Base-by-base conservation (phyloP, 2,888 invertebrate genomes). In the Latrodectus elegans region DNA sequence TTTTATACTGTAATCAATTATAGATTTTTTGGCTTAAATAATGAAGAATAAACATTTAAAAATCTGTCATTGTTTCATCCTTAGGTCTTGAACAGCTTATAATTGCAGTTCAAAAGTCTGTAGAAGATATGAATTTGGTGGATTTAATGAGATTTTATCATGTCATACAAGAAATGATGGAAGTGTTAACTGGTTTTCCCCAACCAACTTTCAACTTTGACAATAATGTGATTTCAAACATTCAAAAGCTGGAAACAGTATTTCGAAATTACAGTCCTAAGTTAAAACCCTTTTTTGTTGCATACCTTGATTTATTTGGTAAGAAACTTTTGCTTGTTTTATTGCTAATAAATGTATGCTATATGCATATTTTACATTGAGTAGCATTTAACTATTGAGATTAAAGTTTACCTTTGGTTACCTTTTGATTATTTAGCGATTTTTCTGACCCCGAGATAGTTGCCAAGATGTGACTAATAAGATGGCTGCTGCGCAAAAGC, bases 301-400 rank as follows among this genome's bases (percentile, higher is more conserved):
- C 70, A 12, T 88, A 84, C 64, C 38, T 77, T 3, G 70, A 88
- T 64, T 11, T 84, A 22, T 88, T 88, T 71, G 88, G 88, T 88
- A 84, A 74, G 79, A 60, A 51, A 12, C 52, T 10, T 14, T 26
- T 8, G 15, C 17, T 17, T 60, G 17, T 17, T 26, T 68, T 68
- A 17, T 38, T 38, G 38, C 6, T 38, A 6, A 1, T 38, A 38
- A 38, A 38, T 3, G 1, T 38, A 38, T 38, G 6, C 6, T 38
- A 6, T 38, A 6, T 38, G 4, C 38, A 38, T 38, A 38, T 38
- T 38, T 38, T 38, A 38, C 6, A 0, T 38, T 4, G 38, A 38
- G 38, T 38, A 38, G 4, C 38, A 38, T 38, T 38, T 38, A 38
- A 38, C 4, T 38, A 38, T 38, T 38, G 6, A 6, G 22, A 22